Evolutionary conservation across 92 coral and sea anemone genomes (phyloP), one percentile per base, ranked within the genome.

Genomic region (Chrysogorgia sp.): DNA sequence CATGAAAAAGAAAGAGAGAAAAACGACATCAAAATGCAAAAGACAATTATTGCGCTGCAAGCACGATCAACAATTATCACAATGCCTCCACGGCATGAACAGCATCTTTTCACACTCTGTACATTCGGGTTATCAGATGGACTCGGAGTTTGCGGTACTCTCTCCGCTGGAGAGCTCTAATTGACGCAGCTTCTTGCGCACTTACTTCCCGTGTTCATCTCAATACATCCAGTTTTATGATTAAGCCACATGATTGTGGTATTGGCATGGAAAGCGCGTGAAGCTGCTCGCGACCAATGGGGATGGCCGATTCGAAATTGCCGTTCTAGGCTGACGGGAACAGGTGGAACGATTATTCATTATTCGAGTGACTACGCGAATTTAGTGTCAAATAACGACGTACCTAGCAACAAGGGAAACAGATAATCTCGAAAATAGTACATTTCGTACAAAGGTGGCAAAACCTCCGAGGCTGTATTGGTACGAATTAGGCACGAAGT

Each of bases 281-380:
- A 53, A 48, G 37, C 55, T 56, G 23, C 17, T 58, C 56, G 22
- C 35, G 65, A 55, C 79, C 79, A 72, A 72, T 72, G 34, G 33
- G 76, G 34, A 45, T 10, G 2, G 34, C 3, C 76, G 40, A 47
- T 29, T 23, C n/a, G 66, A 53, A 72, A 72, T 72, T 53, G 63
- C 79, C 49, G 48, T 55, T 26, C 64, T 53, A 30, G 34, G 34
- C 28, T 53, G 65, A 34, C 29, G 25, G 28, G 59, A 72, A 72
- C 79, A 72, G 79, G 79, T 72, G 79, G 65, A 72, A 34, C 79
- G 65, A 72, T 72, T 52, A 72, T 72, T 72, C 79, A 55, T 72
- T 22, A 69, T 60, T 72, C 37, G 65, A 72, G 52, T 56, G 64
- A 50, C 78, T 72, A 72, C 79, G 56, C 35, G 64, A 53, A 56